Percentiles rank a stretch among this genome's conserved stretches.
These are phyloP conservation scores for Apodemus sylvaticus DNA, from an alignment of 2,113 vertebrate species.

Conservation along the genomic window DNA sequence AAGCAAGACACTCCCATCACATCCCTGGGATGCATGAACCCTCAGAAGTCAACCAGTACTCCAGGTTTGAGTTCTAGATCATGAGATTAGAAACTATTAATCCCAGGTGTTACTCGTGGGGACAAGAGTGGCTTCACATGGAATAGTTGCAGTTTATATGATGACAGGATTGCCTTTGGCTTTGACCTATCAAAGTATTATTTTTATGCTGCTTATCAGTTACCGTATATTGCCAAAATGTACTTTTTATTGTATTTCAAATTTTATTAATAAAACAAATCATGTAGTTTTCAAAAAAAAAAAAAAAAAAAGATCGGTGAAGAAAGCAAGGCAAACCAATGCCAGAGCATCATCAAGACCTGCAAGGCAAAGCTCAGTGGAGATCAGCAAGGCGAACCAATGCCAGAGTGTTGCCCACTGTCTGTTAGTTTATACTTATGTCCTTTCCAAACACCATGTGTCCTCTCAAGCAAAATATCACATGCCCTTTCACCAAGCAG, in stretches of 20 bases:
- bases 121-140: conserved; percentile 29
- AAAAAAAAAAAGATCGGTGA: too few relatives aligned
- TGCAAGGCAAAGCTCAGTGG: too few relatives aligned
- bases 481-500: too few relatives aligned
- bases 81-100: conserved; percentile 16
- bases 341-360: too few relatives aligned
- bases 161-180: neutral
- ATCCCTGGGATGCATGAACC: neutral
- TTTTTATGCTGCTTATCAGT: neutral
- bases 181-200: conserved; percentile 21
- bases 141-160: neutral
- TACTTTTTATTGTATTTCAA: conserved; percentile 30
- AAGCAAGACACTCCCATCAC: neutral
- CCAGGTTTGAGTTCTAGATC: conserved; percentile 38
- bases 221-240: neutral
- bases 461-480: too few relatives aligned
- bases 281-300: neutral
- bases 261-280: conserved; percentile 43
- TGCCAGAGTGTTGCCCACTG: too few relatives aligned
- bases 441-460: too few relatives aligned
- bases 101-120: neutral
- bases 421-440: too few relatives aligned
- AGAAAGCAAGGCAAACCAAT: too few relatives aligned
- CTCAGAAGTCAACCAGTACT: neutral
- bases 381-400: too few relatives aligned